A percentile compares a stretch with the other conserved stretches of the same genome.
Conservation (phyloP, 2,888 invertebrate species). For the Perithous albicinctus region DNA sequence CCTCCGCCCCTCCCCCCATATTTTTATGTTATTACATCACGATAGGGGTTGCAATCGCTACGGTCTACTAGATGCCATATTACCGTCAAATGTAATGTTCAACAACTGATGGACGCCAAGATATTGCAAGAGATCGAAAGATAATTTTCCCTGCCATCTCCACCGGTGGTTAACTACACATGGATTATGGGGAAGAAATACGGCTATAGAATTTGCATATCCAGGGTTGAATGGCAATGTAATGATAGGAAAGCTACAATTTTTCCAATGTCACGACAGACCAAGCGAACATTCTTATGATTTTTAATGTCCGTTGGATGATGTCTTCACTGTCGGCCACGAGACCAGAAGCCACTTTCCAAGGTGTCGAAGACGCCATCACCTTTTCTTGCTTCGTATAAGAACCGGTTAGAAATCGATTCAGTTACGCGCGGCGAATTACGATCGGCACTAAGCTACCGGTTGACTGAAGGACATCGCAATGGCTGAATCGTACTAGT, state of each 20-base stretch:
- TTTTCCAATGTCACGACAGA: neutral
- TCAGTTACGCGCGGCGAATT: neutral
- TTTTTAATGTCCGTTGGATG: neutral
- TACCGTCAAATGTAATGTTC: conserved; percentile 27
- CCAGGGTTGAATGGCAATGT: neutral
- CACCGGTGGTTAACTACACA: conserved; percentile 4
- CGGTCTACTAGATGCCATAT: conserved; percentile 20
- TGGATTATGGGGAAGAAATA: neutral
- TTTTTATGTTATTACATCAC: conserved; percentile 39
- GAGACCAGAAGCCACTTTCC: conserved; percentile 58
- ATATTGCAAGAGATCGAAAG: conserved; percentile 14
- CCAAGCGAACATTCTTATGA: neutral
- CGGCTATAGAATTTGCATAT: neutral
- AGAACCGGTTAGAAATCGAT: conserved; percentile 14
- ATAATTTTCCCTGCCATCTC: conserved; percentile 23
- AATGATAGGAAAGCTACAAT: neutral
- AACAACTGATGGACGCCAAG: conserved; percentile 8
- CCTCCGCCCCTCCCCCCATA: too few species aligned
- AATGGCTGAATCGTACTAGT: neutral
- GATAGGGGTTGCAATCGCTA: conserved; percentile 50
- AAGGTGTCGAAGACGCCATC: conserved; percentile 49
- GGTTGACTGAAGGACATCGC: neutral
- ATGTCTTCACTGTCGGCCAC: neutral
- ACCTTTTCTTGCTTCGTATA: neutral
- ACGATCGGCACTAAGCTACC: neutral